These are phyloP conservation scores for Xenopus laevis DNA, from an alignment of 2,113 vertebrate species.

Conservation along the genomic window DNA sequence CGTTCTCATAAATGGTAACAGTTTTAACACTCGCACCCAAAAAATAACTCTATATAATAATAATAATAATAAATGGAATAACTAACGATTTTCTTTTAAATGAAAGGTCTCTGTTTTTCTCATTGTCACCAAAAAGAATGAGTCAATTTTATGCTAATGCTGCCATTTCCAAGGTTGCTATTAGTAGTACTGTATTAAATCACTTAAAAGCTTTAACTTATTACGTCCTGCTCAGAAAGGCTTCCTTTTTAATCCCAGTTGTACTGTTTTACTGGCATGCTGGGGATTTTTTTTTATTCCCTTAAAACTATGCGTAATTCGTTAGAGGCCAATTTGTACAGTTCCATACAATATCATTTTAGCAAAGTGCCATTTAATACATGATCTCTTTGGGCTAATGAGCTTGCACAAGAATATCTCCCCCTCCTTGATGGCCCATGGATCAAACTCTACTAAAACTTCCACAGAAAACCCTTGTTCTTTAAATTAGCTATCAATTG, in stretches of 20 bases:
- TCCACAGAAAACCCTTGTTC: too few species aligned
- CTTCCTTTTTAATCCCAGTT: constrained; percentile 32
- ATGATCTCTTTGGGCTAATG: background rate
- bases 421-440: background rate
- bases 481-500: too few species aligned
- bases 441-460: too few species aligned
- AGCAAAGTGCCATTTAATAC: constrained; percentile 11
- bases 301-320: constrained; percentile 22
- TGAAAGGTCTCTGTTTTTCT: constrained; percentile 26
- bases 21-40: background rate
- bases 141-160: constrained; percentile 31
- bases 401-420: background rate
- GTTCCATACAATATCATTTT: constrained; percentile 9
- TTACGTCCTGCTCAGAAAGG: constrained; percentile 25
- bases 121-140: constrained; percentile 13
- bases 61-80: constrained; percentile 19
- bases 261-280: constrained; percentile 25
- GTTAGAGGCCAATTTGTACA: constrained; percentile 17
- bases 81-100: constrained; percentile 4
- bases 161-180: constrained; percentile 24
- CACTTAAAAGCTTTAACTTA: constrained; percentile 43
- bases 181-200: constrained; percentile 41
- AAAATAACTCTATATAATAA: constrained; percentile 8
- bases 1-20: background rate
- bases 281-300: constrained; percentile 8